These are phyloP conservation scores for Orius laevigatus DNA, from an alignment of 1,140 invertebrate species.

Conservation along the genomic window DNA sequence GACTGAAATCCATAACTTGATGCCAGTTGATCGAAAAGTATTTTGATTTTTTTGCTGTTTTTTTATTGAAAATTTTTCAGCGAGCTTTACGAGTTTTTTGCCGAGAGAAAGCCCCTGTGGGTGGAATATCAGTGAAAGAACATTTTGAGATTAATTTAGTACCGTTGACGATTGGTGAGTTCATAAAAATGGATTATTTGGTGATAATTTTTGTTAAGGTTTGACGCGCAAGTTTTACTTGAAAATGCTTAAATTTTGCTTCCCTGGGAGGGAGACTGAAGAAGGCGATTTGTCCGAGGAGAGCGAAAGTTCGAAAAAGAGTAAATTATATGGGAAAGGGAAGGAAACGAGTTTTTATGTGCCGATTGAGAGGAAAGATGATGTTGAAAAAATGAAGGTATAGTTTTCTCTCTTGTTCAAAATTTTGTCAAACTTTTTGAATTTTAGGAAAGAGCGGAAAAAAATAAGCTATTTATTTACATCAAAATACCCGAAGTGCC, in stretches of 20 bases:
- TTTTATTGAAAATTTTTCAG: constrained; percentile 27
- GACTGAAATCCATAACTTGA: constrained; percentile 72
- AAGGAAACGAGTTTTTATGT: constrained; percentile 82
- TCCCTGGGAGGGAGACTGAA: constrained; percentile 87
- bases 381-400: constrained; percentile 96
- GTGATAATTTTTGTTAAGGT: constrained; percentile 32
- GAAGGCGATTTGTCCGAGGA: constrained; percentile 50
- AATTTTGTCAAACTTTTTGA: constrained; percentile 1
- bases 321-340: constrained; percentile 27
- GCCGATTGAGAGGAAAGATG: constrained; percentile 68
- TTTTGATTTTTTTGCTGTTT: not conserved
- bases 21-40: constrained; percentile 67
- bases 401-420: not conserved
- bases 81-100: constrained; percentile 76
- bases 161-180: constrained; percentile 70
- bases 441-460: constrained; percentile 77
- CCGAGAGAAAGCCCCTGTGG: constrained; percentile 78
- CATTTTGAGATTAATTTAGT: constrained; percentile 95
- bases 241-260: constrained; percentile 95
- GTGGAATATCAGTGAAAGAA: constrained; percentile 95
- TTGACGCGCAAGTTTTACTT: constrained; percentile 95
- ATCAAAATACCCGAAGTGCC: constrained; percentile 97
- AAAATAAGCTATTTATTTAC: constrained; percentile 96
- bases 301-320: constrained; percentile 30
- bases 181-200: constrained; percentile 3